Percentiles rank a stretch among this genome's conserved stretches.
phyloP scores from a whole-genome alignment of 1,140 invertebrate species.

The Lysiphlebus fabarum region DNA sequence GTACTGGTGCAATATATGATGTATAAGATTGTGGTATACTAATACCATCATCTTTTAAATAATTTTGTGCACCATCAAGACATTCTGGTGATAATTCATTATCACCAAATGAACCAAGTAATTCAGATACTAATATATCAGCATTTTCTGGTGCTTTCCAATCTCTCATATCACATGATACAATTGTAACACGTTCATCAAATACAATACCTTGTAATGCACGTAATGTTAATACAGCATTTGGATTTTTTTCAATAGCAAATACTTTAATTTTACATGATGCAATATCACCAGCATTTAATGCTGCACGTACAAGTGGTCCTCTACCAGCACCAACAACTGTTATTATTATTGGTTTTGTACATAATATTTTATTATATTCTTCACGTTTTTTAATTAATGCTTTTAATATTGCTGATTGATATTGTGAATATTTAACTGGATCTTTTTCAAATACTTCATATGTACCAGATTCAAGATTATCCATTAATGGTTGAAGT shows the following conservation, averaged over 20 bases:
- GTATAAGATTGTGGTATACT: constrained; percentile 90
- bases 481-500: constrained; percentile 90
- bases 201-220: constrained; percentile 79
- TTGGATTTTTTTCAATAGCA: constrained; percentile 97
- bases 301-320: constrained; percentile 80
- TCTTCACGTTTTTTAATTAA: background rate
- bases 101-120: constrained; percentile 96
- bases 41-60: constrained; percentile 85
- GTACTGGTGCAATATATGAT: constrained; percentile 86
- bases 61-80: constrained; percentile 88
- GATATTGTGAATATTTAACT: constrained; percentile 92
- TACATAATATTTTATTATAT: constrained; percentile 11
- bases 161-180: constrained; percentile 89
- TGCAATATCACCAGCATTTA: constrained; percentile 75
- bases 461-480: constrained; percentile 93
- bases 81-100: constrained; percentile 99
- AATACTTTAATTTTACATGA: constrained; percentile 70
- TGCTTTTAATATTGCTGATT: constrained; percentile 65
- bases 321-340: constrained; percentile 94
- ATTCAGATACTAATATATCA: constrained; percentile 95
- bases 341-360: constrained; percentile 65
- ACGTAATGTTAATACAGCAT: constrained; percentile 88
- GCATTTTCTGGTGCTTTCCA: constrained; percentile 79
- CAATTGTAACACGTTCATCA: constrained; percentile 71
- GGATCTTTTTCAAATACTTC: constrained; percentile 99